phyloP scores from a whole-genome alignment of 2,113 vertebrate species.

The Passer montanus region DNA sequence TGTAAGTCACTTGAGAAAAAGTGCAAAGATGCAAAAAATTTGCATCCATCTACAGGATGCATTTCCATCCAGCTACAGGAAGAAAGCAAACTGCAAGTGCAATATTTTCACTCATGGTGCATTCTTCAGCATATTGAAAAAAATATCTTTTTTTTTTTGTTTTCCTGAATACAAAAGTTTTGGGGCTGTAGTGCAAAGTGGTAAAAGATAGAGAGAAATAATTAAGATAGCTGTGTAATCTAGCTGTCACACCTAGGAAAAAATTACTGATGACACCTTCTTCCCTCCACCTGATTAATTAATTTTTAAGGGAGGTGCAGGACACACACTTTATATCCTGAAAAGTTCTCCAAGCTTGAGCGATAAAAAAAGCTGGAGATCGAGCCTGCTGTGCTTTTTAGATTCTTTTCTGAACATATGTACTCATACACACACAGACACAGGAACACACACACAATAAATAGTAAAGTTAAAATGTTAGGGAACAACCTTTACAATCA shows the following conservation, averaged over 20 bases:
- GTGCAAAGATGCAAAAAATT: background rate
- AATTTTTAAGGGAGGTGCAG: background rate
- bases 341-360: background rate
- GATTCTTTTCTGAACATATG: background rate
- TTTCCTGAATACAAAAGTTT: background rate
- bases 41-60: background rate
- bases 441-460: background rate
- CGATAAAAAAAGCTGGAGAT: background rate
- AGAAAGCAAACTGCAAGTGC: background rate
- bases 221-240: background rate
- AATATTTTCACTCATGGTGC: background rate
- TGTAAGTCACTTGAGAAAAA: background rate
- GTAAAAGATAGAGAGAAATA: background rate
- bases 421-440: background rate
- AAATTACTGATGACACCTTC: background rate
- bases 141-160: background rate
- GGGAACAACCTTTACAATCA: background rate
- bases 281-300: background rate
- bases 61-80: background rate
- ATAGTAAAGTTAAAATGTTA: conserved; percentile 6
- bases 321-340: background rate
- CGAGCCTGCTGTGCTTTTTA: conserved; percentile 21
- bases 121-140: background rate
- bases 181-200: background rate
- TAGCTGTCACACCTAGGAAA: background rate